Evolutionary conservation across 1,140 invertebrate genomes (phyloP).

Genomic region (Procambarus virginalis): DNA sequence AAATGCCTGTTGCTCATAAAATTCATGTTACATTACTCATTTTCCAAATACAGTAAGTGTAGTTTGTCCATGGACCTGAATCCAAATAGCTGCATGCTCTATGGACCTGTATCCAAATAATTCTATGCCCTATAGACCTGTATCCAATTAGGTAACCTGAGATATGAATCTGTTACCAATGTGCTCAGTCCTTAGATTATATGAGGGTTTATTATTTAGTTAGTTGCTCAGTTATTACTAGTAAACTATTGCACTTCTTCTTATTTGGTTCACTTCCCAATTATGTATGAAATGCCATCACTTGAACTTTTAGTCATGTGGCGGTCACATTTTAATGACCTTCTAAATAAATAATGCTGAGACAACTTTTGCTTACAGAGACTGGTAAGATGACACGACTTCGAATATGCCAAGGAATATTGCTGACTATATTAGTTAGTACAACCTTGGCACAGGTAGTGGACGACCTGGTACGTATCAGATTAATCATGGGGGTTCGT

Average conservation of each 20-base stretch:
- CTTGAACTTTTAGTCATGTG: too few relatives aligned
- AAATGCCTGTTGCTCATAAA: too few relatives aligned
- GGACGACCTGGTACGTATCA: background rate
- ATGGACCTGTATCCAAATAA: too few relatives aligned
- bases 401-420: conserved; percentile 2
- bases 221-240: background rate
- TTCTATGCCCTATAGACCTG: too few relatives aligned
- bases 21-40: too few relatives aligned
- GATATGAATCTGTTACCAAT: too few relatives aligned
- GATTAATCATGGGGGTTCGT: background rate
- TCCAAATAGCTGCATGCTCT: too few relatives aligned
- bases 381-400: conserved; percentile 19
- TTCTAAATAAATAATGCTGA: background rate
- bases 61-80: too few relatives aligned
- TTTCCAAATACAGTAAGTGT: too few relatives aligned
- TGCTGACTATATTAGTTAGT: conserved; percentile 3
- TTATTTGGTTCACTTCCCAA: background rate
- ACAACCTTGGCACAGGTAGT: background rate
- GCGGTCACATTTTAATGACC: background rate
- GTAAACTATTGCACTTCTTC: background rate
- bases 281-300: background rate
- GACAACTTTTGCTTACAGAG: background rate
- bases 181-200: too few relatives aligned
- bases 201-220: background rate
- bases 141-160: too few relatives aligned